A percentile compares a stretch with the other conserved stretches of the same genome.
Conservation (phyloP, 2,797 vertebrate genomes). For the Moxostoma hubbsi region DNA sequence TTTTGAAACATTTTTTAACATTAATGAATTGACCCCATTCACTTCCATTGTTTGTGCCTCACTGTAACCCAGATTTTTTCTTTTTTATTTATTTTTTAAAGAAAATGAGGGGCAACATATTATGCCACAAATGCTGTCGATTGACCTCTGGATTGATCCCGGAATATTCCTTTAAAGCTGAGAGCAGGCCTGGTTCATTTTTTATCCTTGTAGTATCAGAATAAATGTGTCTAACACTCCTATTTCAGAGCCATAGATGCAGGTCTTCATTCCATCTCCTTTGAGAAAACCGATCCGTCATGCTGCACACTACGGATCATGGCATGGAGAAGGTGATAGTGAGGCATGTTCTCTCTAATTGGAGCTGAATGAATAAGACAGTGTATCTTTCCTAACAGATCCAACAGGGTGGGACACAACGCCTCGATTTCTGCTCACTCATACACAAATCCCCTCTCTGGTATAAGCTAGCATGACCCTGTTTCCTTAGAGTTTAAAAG, state of each 20-base stretch:
- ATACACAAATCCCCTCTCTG: slow-evolving; percentile 66
- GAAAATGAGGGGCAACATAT: too few species aligned
- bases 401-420: slow-evolving; percentile 45
- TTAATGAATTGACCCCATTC: too few species aligned
- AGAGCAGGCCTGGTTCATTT: background rate
- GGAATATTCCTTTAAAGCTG: background rate
- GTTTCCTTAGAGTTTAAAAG: slow-evolving; percentile 85
- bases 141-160: too few species aligned
- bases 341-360: slow-evolving; percentile 41
- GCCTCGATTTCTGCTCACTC: slow-evolving; percentile 64
- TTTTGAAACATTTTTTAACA: too few species aligned
- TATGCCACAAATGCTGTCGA: too few species aligned
- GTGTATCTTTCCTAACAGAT: slow-evolving; percentile 34
- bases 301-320: slow-evolving; percentile 20
- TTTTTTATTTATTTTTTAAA: too few species aligned
- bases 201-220: background rate
- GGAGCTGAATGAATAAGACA: slow-evolving; percentile 49
- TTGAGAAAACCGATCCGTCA: slow-evolving; percentile 26
- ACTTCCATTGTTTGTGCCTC: too few species aligned
- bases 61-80: too few species aligned
- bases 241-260: slow-evolving; percentile 5
- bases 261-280: slow-evolving; percentile 26
- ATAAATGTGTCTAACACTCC: slow-evolving; percentile 11
- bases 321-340: slow-evolving; percentile 18
- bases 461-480: slow-evolving; percentile 83